Conservation (phyloP, 23 tunicate genomes). For the Diplosoma virens region DNA sequence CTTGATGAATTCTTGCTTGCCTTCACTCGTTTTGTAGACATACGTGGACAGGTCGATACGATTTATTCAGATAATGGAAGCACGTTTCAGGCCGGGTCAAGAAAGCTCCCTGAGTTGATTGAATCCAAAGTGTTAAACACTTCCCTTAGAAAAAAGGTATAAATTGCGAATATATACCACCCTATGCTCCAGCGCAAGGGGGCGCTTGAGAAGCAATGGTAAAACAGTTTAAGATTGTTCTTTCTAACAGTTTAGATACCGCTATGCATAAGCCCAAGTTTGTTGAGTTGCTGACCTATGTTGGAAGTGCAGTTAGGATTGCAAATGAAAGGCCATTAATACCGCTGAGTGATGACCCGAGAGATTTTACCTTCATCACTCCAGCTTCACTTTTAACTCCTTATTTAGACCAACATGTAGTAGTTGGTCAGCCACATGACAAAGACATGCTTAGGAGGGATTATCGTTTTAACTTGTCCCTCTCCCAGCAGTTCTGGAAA, state of each 20-base stretch:
- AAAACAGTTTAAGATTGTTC: slow-evolving; percentile 7
- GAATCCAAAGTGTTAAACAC: too few species aligned
- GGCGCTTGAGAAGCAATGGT: slow-evolving; percentile 17
- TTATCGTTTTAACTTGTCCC: neutral
- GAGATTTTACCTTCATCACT: slow-evolving; percentile 7
- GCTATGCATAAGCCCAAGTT: neutral
- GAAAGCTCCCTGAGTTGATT: too few species aligned
- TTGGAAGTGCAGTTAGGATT: neutral
- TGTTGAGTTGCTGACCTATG: neutral
- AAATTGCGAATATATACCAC: neutral
- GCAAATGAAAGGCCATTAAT: slow-evolving; percentile 7
- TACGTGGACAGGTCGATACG: too few species aligned
- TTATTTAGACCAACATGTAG: neutral
- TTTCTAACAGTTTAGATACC: neutral
- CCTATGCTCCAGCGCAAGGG: slow-evolving; percentile 8
- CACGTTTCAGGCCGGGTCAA: too few species aligned
- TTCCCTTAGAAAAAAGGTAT: neutral
- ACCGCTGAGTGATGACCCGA: slow-evolving; percentile 1
- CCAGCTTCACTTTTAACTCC: neutral
- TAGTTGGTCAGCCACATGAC: neutral
- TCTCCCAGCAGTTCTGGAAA: slow-evolving; percentile 8
- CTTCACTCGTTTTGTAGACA: too few species aligned
- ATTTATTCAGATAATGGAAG: too few species aligned
- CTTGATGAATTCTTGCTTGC: too few species aligned
- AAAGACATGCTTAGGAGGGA: neutral